These are phyloP conservation scores for Laticauda laticaudata DNA, from an alignment of 2,113 vertebrate species.

Conservation along the genomic window DNA sequence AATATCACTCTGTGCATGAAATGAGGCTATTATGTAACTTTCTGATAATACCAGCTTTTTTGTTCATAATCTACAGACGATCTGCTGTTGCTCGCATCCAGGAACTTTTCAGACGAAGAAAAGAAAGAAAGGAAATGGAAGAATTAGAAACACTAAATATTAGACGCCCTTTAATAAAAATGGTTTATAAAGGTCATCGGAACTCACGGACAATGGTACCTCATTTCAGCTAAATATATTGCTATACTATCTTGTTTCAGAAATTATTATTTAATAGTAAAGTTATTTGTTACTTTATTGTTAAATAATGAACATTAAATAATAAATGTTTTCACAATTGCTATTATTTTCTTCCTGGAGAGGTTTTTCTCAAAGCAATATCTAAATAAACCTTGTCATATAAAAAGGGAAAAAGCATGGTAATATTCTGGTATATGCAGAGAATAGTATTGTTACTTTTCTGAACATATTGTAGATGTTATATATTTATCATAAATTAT, in stretches of 20 bases:
- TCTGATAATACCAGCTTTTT: conserved; percentile 51
- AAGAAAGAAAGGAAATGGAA: conserved; percentile 95
- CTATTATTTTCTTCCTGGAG: not conserved
- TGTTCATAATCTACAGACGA: conserved; percentile 72
- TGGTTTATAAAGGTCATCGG: conserved; percentile 97
- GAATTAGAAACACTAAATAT: conserved; percentile 94
- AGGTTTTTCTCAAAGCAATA: not conserved
- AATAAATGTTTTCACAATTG: not conserved
- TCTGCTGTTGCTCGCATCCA: conserved; percentile 96
- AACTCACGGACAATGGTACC: conserved; percentile 98
- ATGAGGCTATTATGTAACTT: not conserved
- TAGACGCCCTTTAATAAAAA: conserved; percentile 89
- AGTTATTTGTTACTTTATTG: not conserved
- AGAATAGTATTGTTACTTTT: not conserved
- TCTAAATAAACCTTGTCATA: not conserved
- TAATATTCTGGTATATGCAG: not conserved
- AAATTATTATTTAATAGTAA: not conserved
- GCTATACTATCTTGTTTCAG: not conserved
- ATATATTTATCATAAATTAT: not conserved
- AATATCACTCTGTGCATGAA: conserved; percentile 27
- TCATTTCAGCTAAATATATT: not conserved
- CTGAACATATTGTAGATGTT: not conserved
- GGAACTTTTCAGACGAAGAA: conserved; percentile 94
- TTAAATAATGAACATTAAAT: not conserved
- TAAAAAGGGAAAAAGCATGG: not conserved